Conservation (phyloP, 2,113 vertebrate species). For the Brachypteracias leptosomus region DNA sequence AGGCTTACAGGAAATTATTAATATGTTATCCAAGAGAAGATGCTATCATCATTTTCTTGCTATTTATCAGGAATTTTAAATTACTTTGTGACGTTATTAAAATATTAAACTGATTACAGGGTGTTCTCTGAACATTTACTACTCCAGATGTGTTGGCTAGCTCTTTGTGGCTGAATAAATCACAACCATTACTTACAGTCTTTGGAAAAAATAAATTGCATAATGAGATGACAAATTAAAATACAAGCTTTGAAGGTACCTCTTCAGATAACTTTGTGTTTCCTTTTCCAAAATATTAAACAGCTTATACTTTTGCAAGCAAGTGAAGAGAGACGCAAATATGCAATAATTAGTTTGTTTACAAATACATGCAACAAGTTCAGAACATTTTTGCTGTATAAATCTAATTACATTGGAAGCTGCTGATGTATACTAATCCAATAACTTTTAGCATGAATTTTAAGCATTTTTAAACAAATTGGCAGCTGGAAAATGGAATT, state of each 20-base stretch:
- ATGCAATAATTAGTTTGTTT: not conserved
- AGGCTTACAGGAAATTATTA: not conserved
- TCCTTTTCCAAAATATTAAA: not conserved
- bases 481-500: not conserved
- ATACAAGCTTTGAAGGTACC: not conserved
- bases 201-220: not conserved
- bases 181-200: not conserved
- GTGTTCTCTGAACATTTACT: not conserved
- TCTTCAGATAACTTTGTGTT: not conserved
- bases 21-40: not conserved
- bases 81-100: not conserved
- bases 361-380: not conserved
- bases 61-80: conserved; percentile 5
- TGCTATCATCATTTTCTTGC: not conserved
- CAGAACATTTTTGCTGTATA: not conserved
- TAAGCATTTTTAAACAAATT: not conserved
- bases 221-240: not conserved
- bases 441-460: not conserved
- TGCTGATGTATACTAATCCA: not conserved
- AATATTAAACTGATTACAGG: not conserved
- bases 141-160: not conserved
- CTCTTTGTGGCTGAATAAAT: not conserved
- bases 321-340: not conserved
- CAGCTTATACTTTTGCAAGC: not conserved
- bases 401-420: not conserved